A percentile compares a stretch with the other conserved stretches of the same genome.
Evolutionary conservation across 1,140 invertebrate species (phyloP).

Genomic region (Amyelois transitella): DNA sequence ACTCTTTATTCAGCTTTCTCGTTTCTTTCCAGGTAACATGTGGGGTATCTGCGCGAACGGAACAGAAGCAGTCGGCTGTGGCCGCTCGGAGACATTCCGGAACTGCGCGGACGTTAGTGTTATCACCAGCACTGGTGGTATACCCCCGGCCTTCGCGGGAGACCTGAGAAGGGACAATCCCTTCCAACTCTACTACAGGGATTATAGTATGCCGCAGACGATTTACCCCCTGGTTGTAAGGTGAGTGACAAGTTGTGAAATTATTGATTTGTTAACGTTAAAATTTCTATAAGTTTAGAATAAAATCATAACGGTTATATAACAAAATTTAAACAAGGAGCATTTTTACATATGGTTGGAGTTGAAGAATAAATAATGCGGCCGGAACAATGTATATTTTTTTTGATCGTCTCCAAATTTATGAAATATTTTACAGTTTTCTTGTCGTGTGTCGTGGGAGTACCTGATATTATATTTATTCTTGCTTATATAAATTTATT

Average conservation of each 20-base stretch:
- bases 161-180: slow-evolving; percentile 78
- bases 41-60: slow-evolving; percentile 91
- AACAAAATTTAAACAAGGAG: too few relatives aligned
- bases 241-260: slow-evolving; percentile 73
- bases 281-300: too few relatives aligned
- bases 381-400: too few relatives aligned
- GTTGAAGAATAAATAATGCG: too few relatives aligned
- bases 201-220: slow-evolving; percentile 75
- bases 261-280: too few relatives aligned
- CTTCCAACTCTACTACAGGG: slow-evolving; percentile 83
- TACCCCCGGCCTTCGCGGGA: slow-evolving; percentile 78
- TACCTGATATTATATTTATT: background rate
- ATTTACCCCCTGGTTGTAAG: slow-evolving; percentile 83
- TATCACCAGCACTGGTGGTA: slow-evolving; percentile 82
- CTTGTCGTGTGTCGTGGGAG: too few relatives aligned
- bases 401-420: too few relatives aligned
- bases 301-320: too few relatives aligned
- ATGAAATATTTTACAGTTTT: too few relatives aligned
- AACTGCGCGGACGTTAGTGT: slow-evolving; percentile 92
- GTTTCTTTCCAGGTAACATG: slow-evolving; percentile 86
- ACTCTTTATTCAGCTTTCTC: too few relatives aligned
- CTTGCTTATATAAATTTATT: background rate
- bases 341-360: too few relatives aligned
- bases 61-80: slow-evolving; percentile 88
- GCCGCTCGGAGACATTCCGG: slow-evolving; percentile 89